A percentile compares a stretch with the other conserved stretches of the same genome.
Evolutionary conservation across 1,140 invertebrate species (phyloP).

Genomic region (Parapsyche elsis): DNA sequence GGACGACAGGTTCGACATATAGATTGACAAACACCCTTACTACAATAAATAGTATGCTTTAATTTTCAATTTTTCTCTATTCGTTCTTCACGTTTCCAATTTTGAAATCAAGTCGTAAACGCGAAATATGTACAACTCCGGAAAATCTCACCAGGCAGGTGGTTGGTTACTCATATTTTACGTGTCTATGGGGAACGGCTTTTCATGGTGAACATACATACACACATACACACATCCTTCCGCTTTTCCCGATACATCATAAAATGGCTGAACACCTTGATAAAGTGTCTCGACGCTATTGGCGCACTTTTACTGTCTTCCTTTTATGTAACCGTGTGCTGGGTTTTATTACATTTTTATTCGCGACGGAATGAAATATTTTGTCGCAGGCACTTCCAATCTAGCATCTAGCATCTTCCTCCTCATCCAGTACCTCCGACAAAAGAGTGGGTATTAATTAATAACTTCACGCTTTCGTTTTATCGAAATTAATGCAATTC

Average conservation of each 20-base stretch:
- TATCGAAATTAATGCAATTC: constrained; percentile 4
- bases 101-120: neutral
- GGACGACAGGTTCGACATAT: too few relatives aligned
- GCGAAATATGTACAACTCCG: neutral
- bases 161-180: constrained; percentile 20
- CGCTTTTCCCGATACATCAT: constrained; percentile 53
- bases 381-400: constrained; percentile 44
- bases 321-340: constrained; percentile 42
- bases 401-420: neutral
- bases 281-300: constrained; percentile 39
- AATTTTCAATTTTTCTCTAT: too few relatives aligned
- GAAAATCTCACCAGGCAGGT: neutral
- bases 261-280: constrained; percentile 52
- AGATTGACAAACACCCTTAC: too few relatives aligned
- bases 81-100: neutral
- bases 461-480: neutral
- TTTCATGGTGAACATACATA: constrained; percentile 18
- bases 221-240: neutral
- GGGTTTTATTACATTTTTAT: constrained; percentile 51
- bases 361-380: constrained; percentile 52
- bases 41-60: too few relatives aligned
- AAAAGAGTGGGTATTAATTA: constrained; percentile 1
- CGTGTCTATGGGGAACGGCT: constrained; percentile 30
- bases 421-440: neutral
- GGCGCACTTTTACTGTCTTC: constrained; percentile 46